Conservation (phyloP, 1,140 invertebrate genomes). For the Drosophila carrolli region DNA sequence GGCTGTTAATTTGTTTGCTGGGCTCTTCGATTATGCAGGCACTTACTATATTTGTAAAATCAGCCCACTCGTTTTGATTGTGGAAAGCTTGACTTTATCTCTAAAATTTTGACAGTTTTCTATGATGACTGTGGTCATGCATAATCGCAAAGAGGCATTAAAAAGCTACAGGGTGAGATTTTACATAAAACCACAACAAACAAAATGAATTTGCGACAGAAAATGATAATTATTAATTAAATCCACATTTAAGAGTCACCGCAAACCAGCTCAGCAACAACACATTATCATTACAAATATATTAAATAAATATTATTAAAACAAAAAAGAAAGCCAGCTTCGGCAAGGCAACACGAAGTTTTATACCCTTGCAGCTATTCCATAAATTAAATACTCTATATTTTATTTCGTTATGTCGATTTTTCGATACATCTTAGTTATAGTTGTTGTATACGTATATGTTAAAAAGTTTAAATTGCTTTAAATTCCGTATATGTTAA, state of each 20-base stretch:
- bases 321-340: no score
- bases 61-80: constrained; percentile 13
- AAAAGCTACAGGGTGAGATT: not conserved
- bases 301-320: no score
- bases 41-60: not conserved
- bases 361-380: no score
- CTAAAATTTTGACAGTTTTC: constrained; percentile 35
- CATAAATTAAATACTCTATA: no score
- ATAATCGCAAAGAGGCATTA: constrained; percentile 15
- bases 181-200: constrained; percentile 41
- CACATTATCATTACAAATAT: no score
- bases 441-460: no score
- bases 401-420: no score
- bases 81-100: constrained; percentile 30
- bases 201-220: constrained; percentile 36
- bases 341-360: no score
- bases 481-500: no score
- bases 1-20: constrained; percentile 39
- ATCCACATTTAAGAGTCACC: constrained; percentile 61
- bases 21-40: constrained; percentile 22
- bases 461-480: no score
- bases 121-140: constrained; percentile 20
- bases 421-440: no score
- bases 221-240: constrained; percentile 76
- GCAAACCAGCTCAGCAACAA: constrained; percentile 28